Evolutionary conservation across 2,113 vertebrate genomes (phyloP), one percentile per base, ranked within the genome.

Genomic region (Pardalotus punctatus): DNA sequence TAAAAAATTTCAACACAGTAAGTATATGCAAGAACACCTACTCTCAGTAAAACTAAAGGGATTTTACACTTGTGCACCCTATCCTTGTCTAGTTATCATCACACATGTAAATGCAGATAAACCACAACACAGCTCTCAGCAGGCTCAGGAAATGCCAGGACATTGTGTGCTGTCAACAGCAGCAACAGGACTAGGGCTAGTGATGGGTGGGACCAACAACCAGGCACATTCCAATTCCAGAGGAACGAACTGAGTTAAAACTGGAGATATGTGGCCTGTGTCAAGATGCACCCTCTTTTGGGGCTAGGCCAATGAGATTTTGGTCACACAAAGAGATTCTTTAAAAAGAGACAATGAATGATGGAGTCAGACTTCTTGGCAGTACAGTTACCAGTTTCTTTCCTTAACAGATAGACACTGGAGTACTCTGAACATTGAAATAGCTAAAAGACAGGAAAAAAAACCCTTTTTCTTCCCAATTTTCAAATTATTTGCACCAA

Each of bases 61-160:
- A 38, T 70, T 70, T 50, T 69, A 29, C 5, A 3, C 20, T 60
- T 47, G 10, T 65, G 23, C 6, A 7, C 7, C 29, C 8, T 25
- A 2, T n/a, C n/a, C 40, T 74, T 60, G 31, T 12, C 28, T 58
- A 53, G 38, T 29, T 74, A 33, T 18, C 10, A 1, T 53, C 53
- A 45, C 0, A 0, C 3, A 12, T 9, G 15, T 48, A n/a, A 76
- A 27, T 0, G 1, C 14, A 16, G 31, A 27, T 4, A 42, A 85
- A 57, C 14, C 23, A 61, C 57, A 56, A 5, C 0, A 5, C 3
- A 60, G 42, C 2, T 73, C 31, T 42, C 48, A 69, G 40, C 45
- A 80, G 50, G 18, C 16, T 3, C 8, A 73, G 53, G 53, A 25
- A 72, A 45, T 40, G 19, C 29, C 70, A 65, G 74, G 36, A 64